Evolutionary conservation across 2,888 invertebrate species (phyloP), one percentile per base, ranked within the genome.

Genomic region (Heteropelma amictum): DNA sequence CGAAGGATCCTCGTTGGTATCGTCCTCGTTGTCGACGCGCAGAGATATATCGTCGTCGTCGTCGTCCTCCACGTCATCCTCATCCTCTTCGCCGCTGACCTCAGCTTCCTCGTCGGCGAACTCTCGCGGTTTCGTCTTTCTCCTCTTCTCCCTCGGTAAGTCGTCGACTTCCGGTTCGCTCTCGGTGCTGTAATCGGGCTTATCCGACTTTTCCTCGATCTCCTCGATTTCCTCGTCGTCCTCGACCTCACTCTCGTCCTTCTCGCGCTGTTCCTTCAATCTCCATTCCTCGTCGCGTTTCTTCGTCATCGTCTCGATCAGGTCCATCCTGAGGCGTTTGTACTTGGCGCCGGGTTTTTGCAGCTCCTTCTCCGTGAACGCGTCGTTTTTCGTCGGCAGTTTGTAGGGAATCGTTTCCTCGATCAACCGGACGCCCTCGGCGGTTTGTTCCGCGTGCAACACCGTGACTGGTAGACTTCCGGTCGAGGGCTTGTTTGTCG

Each of bases 281-380:
- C 91, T 90, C 79, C 91, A 90, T 19, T 90, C 90, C 38, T 90
- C 88, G 73, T 90, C 89, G 51, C 90, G 89, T 67, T 93, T 93
- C 76, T 92, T 91, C 1, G 92, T 92, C 83, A 97, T 96, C 88
- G 94, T 91, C 10, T 92, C 90, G 82, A 94, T 92, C 1, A 97
- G 90, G 76, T 94, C 93, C 73, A 93, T 92, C 84, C 93, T 94
- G 60, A 97, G 89, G 80, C 92, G 93, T n/a, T 91, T 87, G 77
- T 94, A 91, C 80, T 93, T 94, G 1, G 92, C 92, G 0, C 97
- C 96, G 42, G 95, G 94, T 85, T 93, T 92, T 30, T 90, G 90
- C 12, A 90, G 86, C 53, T 84, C 83, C 2, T 83, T 75, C 72
- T 85, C 81, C 5, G 35, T 56, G n/a, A 23, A 4, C 1, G 33